Evolutionary conservation across 2,113 vertebrate species (phyloP), one percentile per base, ranked within the genome.

Genomic region (Benitochromis conjunctus): DNA sequence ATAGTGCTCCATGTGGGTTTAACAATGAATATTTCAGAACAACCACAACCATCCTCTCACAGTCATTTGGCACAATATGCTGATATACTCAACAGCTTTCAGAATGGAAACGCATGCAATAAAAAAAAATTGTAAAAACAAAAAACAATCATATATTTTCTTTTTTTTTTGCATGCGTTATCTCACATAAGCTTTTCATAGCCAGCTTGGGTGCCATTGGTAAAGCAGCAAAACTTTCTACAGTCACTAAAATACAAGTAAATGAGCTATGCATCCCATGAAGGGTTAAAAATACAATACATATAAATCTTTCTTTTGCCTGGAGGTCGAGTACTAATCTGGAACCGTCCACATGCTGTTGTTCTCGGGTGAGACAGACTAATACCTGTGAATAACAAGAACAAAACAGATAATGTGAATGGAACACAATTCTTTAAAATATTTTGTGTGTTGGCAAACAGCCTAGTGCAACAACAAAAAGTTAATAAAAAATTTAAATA

Each of bases 301-400:
- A 90, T 46, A 85, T 53, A 43, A 80, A 83, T 55, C 26, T 84
- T 79, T 41, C 11, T 46, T 76, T 85, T 41, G n/a, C 85, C 64
- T 60, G 66, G 53, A 74, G 24, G 64, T 58, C 18, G 2, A 55
- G 3, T 82, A n/a, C 46, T 79, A 57, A 64, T 62, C 79, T n/a
- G 79, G 38, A 81, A 46, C 11, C 48, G 2, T 89, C 86, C 64
- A 87, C 48, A 54, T 31, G 38, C 36, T 53, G 62, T 16, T 85
- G 21, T 41, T 79, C 58, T 46, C 74, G 62, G 56, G 18, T 80
- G 9, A 80, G 79, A 84, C 64, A 87, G 82, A 77, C 85, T 95
- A 96, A 86, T 96, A 96, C 91, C 95, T 96, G 94, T 31, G 62
- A 87, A 89, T 5, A 83, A 18, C 2, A 90, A 87, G 62, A 78